Evolutionary conservation across 2,888 invertebrate species (phyloP), one percentile per base, ranked within the genome.

Genomic region (Andrena dorsata): DNA sequence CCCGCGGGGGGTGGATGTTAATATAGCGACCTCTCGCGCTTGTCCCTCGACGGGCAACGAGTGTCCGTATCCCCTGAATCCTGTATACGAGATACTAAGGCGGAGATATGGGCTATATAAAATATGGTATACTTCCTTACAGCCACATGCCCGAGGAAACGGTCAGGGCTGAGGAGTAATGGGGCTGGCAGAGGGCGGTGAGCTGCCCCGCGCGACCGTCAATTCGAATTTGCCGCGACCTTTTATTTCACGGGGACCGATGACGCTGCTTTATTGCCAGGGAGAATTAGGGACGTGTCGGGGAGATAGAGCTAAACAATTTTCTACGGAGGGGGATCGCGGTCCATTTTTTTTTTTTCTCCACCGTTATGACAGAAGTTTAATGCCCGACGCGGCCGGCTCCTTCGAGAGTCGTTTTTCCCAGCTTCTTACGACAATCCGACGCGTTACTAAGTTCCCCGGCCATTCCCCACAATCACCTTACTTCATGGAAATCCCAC

Each of bases 101-200:
- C 0, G 41, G 32, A 82, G 70, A 82, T 82, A 83, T 74, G 60
- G 63, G 32, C 61, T 63, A 60, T 83, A 82, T 71, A 83, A 77
- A 76, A 35, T n/a, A 20, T 13, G 30, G 56, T 68, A 35, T 28
- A 65, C 76, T 76, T 72, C 69, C 76, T 81, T 75, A 75, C 61
- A 70, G 51, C 32, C 58, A 10, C 51, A 51, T 56, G 26, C 13
- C 26, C 70, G 10, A 23, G 66, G 47, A 74, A 71, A 70, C 16
- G 80, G 79, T 65, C 80, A 56, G 63, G 13, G 51, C 5, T 4
- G 10, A 64, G 13, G 69, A 70, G 51, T 64, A 77, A 64, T 28
- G 28, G 56, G 13, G 6, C 30, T 10, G 28, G 8, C 28, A 13
- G 53, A n/a, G n/a, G 2, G 10, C 16, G 10, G 16, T 20, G 28